Percentiles rank a stretch among this genome's conserved stretches.
phyloP scores from a whole-genome alignment of 2,797 vertebrate genomes.

The Micrastur ruficollis region DNA sequence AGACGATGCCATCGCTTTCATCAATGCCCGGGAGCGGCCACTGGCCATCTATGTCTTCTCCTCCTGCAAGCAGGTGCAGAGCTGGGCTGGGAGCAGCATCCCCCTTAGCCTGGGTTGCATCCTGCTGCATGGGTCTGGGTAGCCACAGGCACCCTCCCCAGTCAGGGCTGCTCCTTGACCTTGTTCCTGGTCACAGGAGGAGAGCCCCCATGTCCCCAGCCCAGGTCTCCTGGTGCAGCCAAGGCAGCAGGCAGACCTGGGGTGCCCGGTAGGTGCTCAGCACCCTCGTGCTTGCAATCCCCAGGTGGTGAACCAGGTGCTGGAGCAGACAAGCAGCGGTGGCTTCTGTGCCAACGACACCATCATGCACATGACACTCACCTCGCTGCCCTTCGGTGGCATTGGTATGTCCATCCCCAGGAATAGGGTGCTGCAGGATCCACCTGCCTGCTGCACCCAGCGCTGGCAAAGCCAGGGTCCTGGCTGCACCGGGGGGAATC shows the following conservation, averaged over 20 bases:
- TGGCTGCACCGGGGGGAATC: background rate
- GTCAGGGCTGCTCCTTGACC: background rate
- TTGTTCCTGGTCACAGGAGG: background rate
- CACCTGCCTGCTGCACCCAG: background rate
- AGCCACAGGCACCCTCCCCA: background rate
- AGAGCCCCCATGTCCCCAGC: background rate
- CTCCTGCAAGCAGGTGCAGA: constrained; percentile 68
- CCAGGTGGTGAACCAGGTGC: constrained; percentile 79
- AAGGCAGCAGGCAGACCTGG: background rate
- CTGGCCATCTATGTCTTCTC: constrained; percentile 86
- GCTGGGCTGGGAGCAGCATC: background rate
- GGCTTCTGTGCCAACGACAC: constrained; percentile 88
- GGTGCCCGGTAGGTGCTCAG: no score
- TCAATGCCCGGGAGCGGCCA: constrained; percentile 79
- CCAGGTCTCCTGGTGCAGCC: background rate
- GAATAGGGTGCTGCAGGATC: background rate
- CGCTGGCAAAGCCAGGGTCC: background rate
- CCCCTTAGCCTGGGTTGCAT: background rate
- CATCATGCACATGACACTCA: constrained; percentile 79
- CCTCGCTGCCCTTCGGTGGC: constrained; percentile 86
- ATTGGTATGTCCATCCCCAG: constrained; percentile 77
- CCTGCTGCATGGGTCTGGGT: background rate
- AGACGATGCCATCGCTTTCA: constrained; percentile 78
- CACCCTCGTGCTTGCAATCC: background rate
- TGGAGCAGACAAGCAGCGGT: constrained; percentile 84